Evolutionary conservation across 2,797 vertebrate genomes (phyloP), one percentile per base, ranked within the genome.

Genomic region (Odontamblyopus rebecca): DNA sequence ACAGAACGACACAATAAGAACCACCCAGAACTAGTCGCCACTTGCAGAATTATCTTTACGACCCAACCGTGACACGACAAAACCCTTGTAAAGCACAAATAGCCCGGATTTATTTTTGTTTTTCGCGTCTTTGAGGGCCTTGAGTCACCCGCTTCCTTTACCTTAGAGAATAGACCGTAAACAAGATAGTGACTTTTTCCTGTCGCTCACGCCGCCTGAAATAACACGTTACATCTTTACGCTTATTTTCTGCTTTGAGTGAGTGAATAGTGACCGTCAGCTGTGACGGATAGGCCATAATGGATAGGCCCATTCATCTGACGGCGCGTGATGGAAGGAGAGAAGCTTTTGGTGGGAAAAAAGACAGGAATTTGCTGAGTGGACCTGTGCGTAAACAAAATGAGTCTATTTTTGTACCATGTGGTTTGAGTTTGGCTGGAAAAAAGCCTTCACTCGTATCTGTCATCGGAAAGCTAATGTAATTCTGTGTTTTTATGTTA

Each of bases 181-280:
- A 77, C 16, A 5, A 69, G 68, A 16, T 12, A 8, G 61, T 60
- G 32, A 15, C 61, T 68, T 66, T 35, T 59, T 74, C 70, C 70
- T 71, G 73, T 75, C 38, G 53, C 9, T 67, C 30, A 65, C 60
- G 53, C 30, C 51, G 74, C 67, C 83, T 86, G 84, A 86, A 77
- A 65, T 85, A 89, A 86, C 86, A 88, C 50, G 67, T 32, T 59
- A 48, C 1, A 63, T 68, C 57, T 73, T 83, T 57, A 57, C 66
- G 76, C 68, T 50, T 71, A 74, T 81, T 81, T 78, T 87, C 68
- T 84, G 18, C 73, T 83, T 76, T 56, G 86, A 84, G 88, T 85
- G 63, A 74, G 88, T 62, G 74, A 76, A 79, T 83, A 84, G 72
- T 73, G 74, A 77, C 85, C 79, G 81, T 87, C 82, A 82, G 59